Conservation (phyloP, 2,797 vertebrate genomes). For the Champsocephalus gunnari region DNA sequence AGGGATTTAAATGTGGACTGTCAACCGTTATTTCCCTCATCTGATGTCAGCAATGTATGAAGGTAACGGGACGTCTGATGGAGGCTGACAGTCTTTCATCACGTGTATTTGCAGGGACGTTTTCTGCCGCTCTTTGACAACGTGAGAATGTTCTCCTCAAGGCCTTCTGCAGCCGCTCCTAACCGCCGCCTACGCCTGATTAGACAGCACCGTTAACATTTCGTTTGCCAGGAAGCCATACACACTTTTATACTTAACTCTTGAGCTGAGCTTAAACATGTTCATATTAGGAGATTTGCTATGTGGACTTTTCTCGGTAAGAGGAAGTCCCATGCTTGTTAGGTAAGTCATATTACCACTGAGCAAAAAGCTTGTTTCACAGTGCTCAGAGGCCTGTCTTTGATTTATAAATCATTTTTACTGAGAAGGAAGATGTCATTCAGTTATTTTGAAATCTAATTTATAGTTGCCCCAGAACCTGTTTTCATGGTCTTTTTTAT, state of each 20-base stretch:
- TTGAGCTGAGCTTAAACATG: slow-evolving; percentile 35
- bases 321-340: slow-evolving; percentile 51
- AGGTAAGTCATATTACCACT: slow-evolving; percentile 56
- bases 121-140: slow-evolving; percentile 29
- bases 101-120: slow-evolving; percentile 3
- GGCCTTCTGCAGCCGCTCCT: slow-evolving; percentile 19
- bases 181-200: slow-evolving; percentile 22
- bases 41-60: slow-evolving; percentile 24
- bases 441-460: slow-evolving; percentile 71
- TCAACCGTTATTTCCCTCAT: slow-evolving; percentile 27
- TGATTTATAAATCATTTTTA: slow-evolving; percentile 69
- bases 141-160: slow-evolving; percentile 18
- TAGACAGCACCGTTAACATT: slow-evolving; percentile 44
- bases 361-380: slow-evolving; percentile 68
- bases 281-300: slow-evolving; percentile 40
- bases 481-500: slow-evolving; percentile 47
- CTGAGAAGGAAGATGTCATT: slow-evolving; percentile 65
- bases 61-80: slow-evolving; percentile 13
- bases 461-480: slow-evolving; percentile 59
- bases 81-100: slow-evolving; percentile 31
- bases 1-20: slow-evolving; percentile 10
- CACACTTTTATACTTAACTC: slow-evolving; percentile 25
- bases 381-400: slow-evolving; percentile 57
- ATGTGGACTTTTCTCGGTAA: slow-evolving; percentile 26
- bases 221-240: slow-evolving; percentile 26